A percentile compares a stretch with the other conserved stretches of the same genome.
Evolutionary conservation across 2,113 vertebrate genomes (phyloP).

Genomic region (Azemiops feae): DNA sequence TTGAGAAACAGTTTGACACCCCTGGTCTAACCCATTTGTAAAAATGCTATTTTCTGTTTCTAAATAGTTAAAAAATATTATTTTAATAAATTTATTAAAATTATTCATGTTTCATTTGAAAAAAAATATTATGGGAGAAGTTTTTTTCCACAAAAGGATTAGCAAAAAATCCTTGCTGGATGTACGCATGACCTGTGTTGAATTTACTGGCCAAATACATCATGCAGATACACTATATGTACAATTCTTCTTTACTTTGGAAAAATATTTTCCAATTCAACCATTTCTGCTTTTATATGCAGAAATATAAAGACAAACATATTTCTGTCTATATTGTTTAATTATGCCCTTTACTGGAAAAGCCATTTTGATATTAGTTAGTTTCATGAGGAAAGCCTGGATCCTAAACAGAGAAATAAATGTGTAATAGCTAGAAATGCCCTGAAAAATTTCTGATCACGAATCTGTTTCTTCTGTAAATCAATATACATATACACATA

Average conservation of each 20-base stretch:
- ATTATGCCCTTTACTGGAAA: too few species aligned
- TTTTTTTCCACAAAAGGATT: not conserved
- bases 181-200: not conserved
- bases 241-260: not conserved
- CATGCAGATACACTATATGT: not conserved
- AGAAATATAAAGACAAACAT: too few species aligned
- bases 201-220: conserved; percentile 9
- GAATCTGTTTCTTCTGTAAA: not conserved
- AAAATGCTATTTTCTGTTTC: not conserved
- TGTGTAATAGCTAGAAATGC: too few species aligned
- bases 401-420: too few species aligned
- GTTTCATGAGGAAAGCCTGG: too few species aligned
- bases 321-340: too few species aligned
- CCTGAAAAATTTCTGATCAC: too few species aligned
- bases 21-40: too few species aligned
- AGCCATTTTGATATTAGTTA: too few species aligned
- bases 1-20: not conserved
- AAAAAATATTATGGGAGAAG: not conserved
- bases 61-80: not conserved
- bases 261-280: not conserved
- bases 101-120: not conserved
- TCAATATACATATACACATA: too few species aligned
- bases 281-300: not conserved
- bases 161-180: not conserved
- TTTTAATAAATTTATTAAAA: not conserved